Percentiles rank a stretch among this genome's conserved stretches.
Evolutionary conservation across 2,113 vertebrate species (phyloP).

Genomic region (Passer montanus): DNA sequence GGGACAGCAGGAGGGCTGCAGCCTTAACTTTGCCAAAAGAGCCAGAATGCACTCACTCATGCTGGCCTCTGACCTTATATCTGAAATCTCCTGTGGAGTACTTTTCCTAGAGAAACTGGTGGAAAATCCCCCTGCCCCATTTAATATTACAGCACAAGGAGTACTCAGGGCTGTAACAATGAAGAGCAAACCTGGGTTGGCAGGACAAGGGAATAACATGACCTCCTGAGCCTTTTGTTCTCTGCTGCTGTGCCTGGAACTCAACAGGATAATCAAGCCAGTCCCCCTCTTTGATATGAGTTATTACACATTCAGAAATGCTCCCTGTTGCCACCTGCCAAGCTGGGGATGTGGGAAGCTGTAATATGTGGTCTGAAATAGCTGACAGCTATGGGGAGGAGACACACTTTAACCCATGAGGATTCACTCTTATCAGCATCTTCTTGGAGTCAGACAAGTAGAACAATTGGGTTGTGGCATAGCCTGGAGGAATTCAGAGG

Average conservation of each 20-base stretch:
- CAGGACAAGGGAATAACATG: neutral
- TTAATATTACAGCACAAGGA: neutral
- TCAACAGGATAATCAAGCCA: neutral
- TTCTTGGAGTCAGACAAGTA: neutral
- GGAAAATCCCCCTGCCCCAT: neutral
- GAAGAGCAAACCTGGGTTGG: neutral
- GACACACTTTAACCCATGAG: neutral
- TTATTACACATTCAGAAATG: neutral
- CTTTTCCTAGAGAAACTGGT: neutral
- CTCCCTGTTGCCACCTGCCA: neutral
- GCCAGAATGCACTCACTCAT: neutral
- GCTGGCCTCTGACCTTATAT: neutral
- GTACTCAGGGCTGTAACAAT: neutral
- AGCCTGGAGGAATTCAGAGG: neutral
- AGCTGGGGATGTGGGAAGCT: neutral
- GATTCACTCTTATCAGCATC: neutral
- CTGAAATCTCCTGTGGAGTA: neutral
- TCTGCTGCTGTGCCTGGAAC: neutral
- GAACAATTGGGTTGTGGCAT: neutral
- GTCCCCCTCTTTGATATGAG: neutral
- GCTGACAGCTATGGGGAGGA: neutral
- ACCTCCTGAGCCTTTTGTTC: neutral
- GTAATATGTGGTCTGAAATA: neutral
- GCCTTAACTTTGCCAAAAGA: neutral
- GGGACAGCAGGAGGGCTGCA: neutral